Percentiles rank a stretch among this genome's conserved stretches.
These are phyloP conservation scores for Bradypodion ventrale DNA, from an alignment of 2,797 vertebrate genomes.

Conservation along the genomic window DNA sequence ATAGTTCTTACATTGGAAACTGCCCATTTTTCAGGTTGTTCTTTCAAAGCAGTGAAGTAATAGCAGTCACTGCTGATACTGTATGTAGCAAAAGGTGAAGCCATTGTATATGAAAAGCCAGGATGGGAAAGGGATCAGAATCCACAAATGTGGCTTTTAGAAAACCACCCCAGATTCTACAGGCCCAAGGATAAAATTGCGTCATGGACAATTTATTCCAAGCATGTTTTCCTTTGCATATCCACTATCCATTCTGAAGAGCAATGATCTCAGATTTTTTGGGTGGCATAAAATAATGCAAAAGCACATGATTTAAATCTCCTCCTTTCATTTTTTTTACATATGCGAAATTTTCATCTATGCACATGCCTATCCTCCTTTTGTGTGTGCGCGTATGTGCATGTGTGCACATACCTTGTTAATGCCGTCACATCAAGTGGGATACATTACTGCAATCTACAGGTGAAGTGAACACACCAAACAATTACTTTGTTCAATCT, in stretches of 20 bases:
- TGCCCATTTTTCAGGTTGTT: slow-evolving; percentile 18
- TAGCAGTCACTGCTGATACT: background rate
- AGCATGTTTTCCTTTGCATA: background rate
- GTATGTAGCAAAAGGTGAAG: slow-evolving; percentile 25
- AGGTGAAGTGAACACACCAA: background rate
- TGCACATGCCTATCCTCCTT: no score
- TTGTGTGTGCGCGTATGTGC: background rate
- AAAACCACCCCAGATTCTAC: background rate
- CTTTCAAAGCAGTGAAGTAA: background rate
- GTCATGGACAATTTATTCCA: slow-evolving; percentile 24
- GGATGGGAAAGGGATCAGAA: background rate
- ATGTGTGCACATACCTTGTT: background rate
- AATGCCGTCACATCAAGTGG: background rate
- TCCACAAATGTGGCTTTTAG: slow-evolving; percentile 22
- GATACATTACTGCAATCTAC: background rate
- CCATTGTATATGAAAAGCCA: background rate
- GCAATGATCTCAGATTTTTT: rapidly evolving
- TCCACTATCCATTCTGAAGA: background rate
- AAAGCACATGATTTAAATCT: background rate
- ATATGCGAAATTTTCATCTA: no score
- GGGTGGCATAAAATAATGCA: background rate
- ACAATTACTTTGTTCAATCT: background rate
- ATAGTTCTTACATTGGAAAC: slow-evolving; percentile 43
- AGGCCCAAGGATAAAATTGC: slow-evolving; percentile 30
- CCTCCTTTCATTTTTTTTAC: slow-evolving; percentile 16